Evolutionary conservation across 2,797 vertebrate species (phyloP), one percentile per base, ranked within the genome.

Genomic region (Enteromius argenteus): DNA sequence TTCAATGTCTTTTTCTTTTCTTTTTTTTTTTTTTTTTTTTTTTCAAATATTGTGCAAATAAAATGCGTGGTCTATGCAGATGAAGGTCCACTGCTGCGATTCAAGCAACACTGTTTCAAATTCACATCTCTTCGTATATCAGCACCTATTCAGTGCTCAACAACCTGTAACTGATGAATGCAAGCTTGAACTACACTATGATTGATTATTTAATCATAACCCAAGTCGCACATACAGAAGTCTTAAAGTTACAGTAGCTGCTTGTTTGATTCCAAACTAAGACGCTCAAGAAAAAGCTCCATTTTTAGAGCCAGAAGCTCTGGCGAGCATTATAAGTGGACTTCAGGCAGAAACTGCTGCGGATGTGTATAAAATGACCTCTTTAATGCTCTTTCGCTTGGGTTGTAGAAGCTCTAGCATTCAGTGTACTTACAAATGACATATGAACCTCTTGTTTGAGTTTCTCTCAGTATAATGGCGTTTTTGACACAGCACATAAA

Each of bases 381-480:
- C 13, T 49, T n/a, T 79, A 51, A 68, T 67, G 49, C 62, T 68
- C 7, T 79, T 79, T 35, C 35, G 11, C 42, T 35, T 8, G 3
- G 44, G 13, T 51, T 79, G 46, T 53, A 5, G 44, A 68, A n/a
- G 39, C 3, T 14, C 42, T 23, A 68, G 49, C 27, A 21, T 68
- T 37, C 78, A 68, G 42, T 51, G 42, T 68, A 68, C 62, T 79
- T 79, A 79, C 62, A 79, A 79, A 66, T 67, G 62, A 79, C 77
- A 79, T 35, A 79, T 79, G 76, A 79, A 79, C 76, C 76, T 79
- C 58, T 79, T 79, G 76, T 79, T 79, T 79, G 76, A 79, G 76
- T 78, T 78, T 27, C 42, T 67, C 77, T 79, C 62, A 35, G 49
- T 79, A 23, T 79, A 79, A 79, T 68, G 82, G 78, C 46, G 17